Percentiles rank a stretch among this genome's conserved stretches.
These are phyloP conservation scores for cattle (Bos taurus) DNA, from an alignment of 2,113 vertebrate species.

Conservation along the genomic window DNA sequence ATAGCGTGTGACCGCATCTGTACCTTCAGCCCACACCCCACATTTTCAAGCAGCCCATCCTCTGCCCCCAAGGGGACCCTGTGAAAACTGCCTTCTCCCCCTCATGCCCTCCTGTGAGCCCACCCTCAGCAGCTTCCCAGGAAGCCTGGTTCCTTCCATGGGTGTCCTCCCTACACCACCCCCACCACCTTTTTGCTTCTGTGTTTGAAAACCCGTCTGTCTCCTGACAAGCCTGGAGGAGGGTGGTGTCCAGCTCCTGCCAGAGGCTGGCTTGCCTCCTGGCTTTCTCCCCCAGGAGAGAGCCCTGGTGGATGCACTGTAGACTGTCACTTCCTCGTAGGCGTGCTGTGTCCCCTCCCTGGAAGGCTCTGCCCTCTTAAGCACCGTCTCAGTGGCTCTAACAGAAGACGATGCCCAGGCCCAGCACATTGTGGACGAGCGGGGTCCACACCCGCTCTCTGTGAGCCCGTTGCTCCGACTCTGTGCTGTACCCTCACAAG, in stretches of 20 bases:
- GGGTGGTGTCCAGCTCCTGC: too few relatives aligned
- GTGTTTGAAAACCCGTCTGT: neutral
- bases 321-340: fast-evolving
- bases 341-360: neutral
- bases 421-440: too few relatives aligned
- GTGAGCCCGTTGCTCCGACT: too few relatives aligned
- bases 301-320: fast-evolving
- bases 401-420: neutral
- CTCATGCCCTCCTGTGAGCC: neutral
- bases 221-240: neutral
- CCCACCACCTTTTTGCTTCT: neutral
- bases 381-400: fast-evolving
- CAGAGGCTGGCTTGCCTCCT: neutral
- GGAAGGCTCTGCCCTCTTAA: neutral
- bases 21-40: fast-evolving
- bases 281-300: neutral
- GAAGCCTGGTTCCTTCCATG: neutral
- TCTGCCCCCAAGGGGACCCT: neutral
- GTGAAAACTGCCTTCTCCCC: neutral
- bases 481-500: neutral
- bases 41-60: neutral
- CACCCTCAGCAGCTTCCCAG: too few relatives aligned
- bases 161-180: neutral
- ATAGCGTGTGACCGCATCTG: fast-evolving
- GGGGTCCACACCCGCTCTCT: neutral